A percentile compares a stretch with the other conserved stretches of the same genome.
These are phyloP conservation scores for Cygnus atratus DNA, from an alignment of 2,113 vertebrate species.

Conservation along the genomic window DNA sequence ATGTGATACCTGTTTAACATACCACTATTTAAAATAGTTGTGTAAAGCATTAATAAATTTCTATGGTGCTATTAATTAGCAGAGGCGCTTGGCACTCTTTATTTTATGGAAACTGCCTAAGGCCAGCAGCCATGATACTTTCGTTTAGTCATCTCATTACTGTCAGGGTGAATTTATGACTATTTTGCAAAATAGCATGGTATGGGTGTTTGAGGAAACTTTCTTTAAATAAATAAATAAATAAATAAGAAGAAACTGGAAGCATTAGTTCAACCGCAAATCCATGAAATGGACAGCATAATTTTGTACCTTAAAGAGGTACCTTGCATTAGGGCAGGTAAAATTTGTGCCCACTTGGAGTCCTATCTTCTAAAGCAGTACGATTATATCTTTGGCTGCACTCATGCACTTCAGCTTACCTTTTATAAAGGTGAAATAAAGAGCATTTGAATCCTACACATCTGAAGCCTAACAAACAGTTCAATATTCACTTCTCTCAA, in stretches of 20 bases:
- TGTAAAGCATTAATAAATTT: neutral
- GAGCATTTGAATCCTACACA: neutral
- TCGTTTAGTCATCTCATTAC: neutral
- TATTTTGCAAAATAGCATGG: neutral
- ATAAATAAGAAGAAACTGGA: neutral
- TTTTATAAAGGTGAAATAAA: neutral
- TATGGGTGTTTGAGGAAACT: neutral
- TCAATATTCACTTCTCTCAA: neutral
- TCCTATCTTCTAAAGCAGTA: neutral
- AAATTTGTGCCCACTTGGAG: neutral
- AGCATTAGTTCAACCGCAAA: neutral
- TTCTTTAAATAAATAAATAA: neutral
- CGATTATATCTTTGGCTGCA: neutral
- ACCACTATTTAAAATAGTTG: neutral
- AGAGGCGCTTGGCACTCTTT: neutral
- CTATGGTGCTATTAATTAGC: neutral
- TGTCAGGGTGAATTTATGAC: neutral
- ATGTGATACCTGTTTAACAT: neutral
- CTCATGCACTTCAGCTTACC: neutral
- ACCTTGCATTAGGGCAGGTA: neutral
- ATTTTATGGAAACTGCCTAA: neutral
- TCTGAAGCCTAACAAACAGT: neutral
- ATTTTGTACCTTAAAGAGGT: neutral
- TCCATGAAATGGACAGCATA: neutral
- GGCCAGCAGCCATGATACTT: neutral